phyloP scores from a whole-genome alignment of 1,140 invertebrate species.

The Papilio machaon region DNA sequence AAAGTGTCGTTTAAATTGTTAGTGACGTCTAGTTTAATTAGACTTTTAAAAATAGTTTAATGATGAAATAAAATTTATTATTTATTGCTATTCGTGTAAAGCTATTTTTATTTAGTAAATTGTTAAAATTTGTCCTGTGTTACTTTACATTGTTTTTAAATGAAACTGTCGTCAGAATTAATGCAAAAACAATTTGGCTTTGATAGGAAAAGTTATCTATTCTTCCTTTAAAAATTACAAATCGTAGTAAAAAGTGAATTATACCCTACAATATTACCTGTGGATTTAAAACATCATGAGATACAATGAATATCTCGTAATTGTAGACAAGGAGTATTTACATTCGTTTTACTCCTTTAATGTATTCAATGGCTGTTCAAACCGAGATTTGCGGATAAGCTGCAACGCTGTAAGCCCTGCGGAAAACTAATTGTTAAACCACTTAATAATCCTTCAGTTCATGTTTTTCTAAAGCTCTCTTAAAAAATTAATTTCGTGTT shows the following conservation, averaged over 20 bases:
- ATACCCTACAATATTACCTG: too few species aligned
- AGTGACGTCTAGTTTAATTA: conserved; percentile 7
- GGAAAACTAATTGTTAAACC: not conserved
- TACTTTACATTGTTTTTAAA: too few species aligned
- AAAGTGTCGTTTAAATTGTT: not conserved
- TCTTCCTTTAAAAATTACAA: too few species aligned
- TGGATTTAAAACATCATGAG: too few species aligned
- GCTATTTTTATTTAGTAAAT: too few species aligned
- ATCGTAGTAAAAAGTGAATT: too few species aligned
- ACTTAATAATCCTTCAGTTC: not conserved
- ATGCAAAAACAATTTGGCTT: too few species aligned
- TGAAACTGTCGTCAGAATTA: too few species aligned
- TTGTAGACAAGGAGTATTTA: not conserved
- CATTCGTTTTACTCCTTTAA: not conserved
- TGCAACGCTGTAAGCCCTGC: not conserved
- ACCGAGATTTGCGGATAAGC: not conserved
- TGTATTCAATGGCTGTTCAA: not conserved
- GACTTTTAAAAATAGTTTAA: conserved; percentile 9
- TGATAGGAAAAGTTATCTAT: too few species aligned
- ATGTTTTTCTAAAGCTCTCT: too few species aligned
- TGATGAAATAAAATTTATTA: conserved; percentile 17
- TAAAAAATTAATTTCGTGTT: not conserved
- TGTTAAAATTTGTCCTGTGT: too few species aligned
- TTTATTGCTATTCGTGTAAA: not conserved
- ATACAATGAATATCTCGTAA: too few species aligned